phyloP scores from a whole-genome alignment of 2,888 invertebrate genomes.

The Torymus texanus region DNA sequence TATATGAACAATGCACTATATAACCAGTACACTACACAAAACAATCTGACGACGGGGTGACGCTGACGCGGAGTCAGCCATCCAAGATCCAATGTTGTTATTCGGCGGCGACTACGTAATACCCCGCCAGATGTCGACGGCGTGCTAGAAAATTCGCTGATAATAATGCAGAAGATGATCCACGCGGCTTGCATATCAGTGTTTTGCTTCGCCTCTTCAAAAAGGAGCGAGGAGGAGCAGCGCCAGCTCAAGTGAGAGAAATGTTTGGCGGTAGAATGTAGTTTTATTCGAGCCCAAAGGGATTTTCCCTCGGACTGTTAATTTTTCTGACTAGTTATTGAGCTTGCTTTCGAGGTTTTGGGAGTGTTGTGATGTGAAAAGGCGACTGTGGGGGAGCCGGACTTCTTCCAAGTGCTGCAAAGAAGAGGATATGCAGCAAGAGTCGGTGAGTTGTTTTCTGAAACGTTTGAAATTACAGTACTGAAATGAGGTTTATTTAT shows the following conservation, averaged over 20 bases:
- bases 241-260: neutral
- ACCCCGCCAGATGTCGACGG: conserved; percentile 30
- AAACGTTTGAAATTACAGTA: neutral
- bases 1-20: neutral
- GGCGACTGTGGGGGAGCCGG: neutral
- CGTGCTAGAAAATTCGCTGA: neutral
- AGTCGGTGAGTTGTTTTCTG: conserved; percentile 60
- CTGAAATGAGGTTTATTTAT: neutral
- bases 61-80: no score
- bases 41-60: no score
- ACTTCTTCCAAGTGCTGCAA: conserved; percentile 18
- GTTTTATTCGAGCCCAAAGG: conserved; percentile 12
- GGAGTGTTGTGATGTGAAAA: conserved; percentile 23
- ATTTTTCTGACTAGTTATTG: neutral
- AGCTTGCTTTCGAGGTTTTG: neutral
- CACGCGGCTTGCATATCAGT: neutral
- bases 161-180: neutral
- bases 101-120: neutral
- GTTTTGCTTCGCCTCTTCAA: neutral
- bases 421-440: conserved; percentile 65
- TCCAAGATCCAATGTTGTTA: conserved; percentile 30
- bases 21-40: no score
- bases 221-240: conserved; percentile 26
- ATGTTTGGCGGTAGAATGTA: conserved; percentile 1
- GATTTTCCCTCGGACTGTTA: conserved; percentile 2